Percentiles rank a stretch among this genome's conserved stretches.
Conservation (phyloP, 1,140 invertebrate genomes). For the Vanessa atalanta region DNA sequence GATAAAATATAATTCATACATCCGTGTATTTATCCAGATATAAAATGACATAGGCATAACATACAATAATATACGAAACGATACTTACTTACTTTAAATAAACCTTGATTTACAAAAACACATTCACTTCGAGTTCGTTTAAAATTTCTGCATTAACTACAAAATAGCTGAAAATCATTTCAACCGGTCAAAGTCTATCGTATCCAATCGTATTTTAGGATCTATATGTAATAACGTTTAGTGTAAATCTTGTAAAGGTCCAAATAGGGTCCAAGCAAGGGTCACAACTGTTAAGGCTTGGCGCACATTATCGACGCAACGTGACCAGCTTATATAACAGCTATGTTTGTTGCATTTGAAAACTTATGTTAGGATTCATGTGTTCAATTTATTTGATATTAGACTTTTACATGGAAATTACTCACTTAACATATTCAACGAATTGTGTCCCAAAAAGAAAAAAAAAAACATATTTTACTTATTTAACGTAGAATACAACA, state of each 20-base stretch:
- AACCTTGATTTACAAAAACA: too few relatives aligned
- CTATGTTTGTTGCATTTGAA: not conserved
- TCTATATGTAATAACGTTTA: constrained; percentile 24
- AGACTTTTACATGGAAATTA: not conserved
- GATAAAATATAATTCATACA: too few relatives aligned
- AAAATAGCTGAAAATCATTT: not conserved
- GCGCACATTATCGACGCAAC: constrained; percentile 28
- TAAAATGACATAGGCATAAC: too few relatives aligned
- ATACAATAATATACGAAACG: too few relatives aligned
- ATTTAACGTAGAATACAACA: too few relatives aligned
- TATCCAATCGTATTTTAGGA: not conserved
- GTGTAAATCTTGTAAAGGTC: constrained; percentile 34
- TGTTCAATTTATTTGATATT: not conserved
- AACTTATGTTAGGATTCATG: not conserved
- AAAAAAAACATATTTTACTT: too few relatives aligned
- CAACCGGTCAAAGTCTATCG: not conserved
- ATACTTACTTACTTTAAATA: too few relatives aligned
- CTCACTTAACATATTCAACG: not conserved
- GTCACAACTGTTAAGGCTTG: constrained; percentile 28
- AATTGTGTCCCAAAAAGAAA: not conserved
- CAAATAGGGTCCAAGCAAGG: constrained; percentile 28
- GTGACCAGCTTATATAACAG: constrained; percentile 8
- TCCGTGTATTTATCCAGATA: too few relatives aligned
- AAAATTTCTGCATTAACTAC: too few relatives aligned
- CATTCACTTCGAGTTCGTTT: too few relatives aligned